Conservation (phyloP, 2,888 invertebrate genomes). For the Deroplatys truncata region DNA sequence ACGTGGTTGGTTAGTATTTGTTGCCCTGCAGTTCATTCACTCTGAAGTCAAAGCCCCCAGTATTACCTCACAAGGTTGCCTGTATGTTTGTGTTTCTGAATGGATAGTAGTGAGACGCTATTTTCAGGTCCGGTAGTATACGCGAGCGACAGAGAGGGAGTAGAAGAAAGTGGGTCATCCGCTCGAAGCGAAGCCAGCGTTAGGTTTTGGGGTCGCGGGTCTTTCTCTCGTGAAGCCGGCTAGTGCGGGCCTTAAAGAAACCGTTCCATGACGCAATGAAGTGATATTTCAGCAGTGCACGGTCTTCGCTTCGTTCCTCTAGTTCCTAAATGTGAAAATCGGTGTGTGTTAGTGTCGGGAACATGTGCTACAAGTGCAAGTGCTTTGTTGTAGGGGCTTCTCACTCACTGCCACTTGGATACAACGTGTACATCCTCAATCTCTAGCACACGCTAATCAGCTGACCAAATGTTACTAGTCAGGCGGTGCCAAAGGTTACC, state of each 20-base stretch:
- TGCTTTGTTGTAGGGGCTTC: neutral
- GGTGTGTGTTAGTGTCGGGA: neutral
- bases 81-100: neutral
- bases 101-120: neutral
- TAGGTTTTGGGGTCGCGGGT: slow-evolving; percentile 1
- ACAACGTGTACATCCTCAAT: neutral
- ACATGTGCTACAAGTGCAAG: neutral
- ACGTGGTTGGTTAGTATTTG: no score
- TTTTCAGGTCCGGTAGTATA: neutral
- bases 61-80: neutral
- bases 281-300: neutral
- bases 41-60: no score
- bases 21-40: no score
- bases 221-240: neutral
- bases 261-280: neutral
- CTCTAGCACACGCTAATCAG: no score
- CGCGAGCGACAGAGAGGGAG: neutral
- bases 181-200: neutral
- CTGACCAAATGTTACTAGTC: neutral
- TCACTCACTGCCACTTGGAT: neutral
- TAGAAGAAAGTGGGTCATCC: slow-evolving; percentile 3
- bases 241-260: neutral
- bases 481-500: neutral
- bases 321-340: neutral
- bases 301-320: neutral